phyloP scores from a whole-genome alignment of 1,140 invertebrate species.

The Palaemon carinicauda region DNA sequence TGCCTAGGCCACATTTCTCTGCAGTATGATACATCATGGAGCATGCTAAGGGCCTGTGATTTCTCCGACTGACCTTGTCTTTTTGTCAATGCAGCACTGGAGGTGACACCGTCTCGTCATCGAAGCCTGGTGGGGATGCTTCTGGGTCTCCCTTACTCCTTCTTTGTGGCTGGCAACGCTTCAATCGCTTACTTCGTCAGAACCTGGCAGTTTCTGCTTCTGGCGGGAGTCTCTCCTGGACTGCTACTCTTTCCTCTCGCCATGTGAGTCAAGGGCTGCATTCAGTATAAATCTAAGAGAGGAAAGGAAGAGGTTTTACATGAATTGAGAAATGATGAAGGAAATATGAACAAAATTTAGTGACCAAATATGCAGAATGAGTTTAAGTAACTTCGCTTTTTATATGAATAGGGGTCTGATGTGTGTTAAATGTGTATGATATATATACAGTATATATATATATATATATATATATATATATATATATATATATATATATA shows the following conservation, averaged over 20 bases:
- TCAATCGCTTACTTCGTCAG: slow-evolving; percentile 11
- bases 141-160: slow-evolving; percentile 15
- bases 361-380: no score
- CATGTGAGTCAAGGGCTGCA: background rate
- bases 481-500: background rate
- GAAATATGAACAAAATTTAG: no score
- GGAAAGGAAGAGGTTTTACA: background rate
- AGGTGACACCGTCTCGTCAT: background rate
- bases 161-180: background rate
- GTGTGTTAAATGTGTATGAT: no score
- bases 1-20: no score
- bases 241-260: background rate
- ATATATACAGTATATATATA: background rate
- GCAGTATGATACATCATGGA: no score
- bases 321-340: no score
- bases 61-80: no score
- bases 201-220: slow-evolving; percentile 5
- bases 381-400: no score
- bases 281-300: background rate
- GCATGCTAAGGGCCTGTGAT: no score
- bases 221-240: background rate
- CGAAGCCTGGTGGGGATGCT: slow-evolving; percentile 26
- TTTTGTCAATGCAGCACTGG: background rate
- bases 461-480: slow-evolving; percentile 9
- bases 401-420: no score